Conservation (phyloP, 2,113 vertebrate genomes). For the Hiodon tergisus region DNA sequence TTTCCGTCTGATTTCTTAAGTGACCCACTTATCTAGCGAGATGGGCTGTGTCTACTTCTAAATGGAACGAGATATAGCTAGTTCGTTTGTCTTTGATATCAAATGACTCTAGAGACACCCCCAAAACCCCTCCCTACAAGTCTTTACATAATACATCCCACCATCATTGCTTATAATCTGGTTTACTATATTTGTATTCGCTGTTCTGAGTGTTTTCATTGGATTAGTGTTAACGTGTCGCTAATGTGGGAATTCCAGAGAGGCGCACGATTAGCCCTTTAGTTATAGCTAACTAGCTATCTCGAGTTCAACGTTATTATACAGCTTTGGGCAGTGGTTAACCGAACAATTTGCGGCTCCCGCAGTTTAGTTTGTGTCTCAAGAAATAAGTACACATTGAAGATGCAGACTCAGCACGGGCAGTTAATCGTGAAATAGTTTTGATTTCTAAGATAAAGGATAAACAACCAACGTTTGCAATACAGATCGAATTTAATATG, state of each 20-base stretch:
- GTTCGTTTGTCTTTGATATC: not conserved
- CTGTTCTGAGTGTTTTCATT: not conserved
- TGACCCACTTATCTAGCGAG: too few species aligned
- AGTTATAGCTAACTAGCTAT: not conserved
- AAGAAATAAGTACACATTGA: too few species aligned
- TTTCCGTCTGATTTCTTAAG: too few species aligned
- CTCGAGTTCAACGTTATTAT: not conserved
- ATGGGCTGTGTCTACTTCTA: too few species aligned
- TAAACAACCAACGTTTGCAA: too few species aligned
- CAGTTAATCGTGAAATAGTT: too few species aligned
- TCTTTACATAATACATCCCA: too few species aligned
- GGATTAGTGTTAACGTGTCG: not conserved
- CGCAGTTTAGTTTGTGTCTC: not conserved
- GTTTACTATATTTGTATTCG: not conserved
- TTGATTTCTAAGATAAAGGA: too few species aligned
- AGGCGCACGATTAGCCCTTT: not conserved
- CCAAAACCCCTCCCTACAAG: conserved; percentile 5
- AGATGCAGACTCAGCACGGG: too few species aligned
- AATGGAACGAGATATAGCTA: too few species aligned
- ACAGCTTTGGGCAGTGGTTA: not conserved
- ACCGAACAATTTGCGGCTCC: conserved; percentile 9
- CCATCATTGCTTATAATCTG: not conserved
- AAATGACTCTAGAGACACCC: not conserved
- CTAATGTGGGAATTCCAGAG: not conserved
- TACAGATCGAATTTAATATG: too few species aligned